Evolutionary conservation across 1,140 invertebrate genomes (phyloP).

Genomic region (Bactericera cockerelli): DNA sequence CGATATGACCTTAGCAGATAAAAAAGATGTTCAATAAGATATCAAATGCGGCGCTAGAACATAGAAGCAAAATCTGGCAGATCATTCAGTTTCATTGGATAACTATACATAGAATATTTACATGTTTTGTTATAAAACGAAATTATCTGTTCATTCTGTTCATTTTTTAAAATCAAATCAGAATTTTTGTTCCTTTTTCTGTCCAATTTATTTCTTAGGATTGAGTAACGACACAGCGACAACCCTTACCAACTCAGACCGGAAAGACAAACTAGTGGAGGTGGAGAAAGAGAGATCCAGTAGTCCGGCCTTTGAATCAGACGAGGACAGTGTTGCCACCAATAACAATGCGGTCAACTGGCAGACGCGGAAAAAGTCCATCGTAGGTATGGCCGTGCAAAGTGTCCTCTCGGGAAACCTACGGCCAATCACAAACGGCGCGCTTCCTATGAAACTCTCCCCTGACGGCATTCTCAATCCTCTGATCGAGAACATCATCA

Average conservation of each 20-base stretch:
- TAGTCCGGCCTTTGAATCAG: conserved; percentile 89
- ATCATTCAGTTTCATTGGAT: too few relatives aligned
- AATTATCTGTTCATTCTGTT: too few relatives aligned
- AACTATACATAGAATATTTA: too few relatives aligned
- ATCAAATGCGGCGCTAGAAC: too few relatives aligned
- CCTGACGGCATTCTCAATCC: neutral
- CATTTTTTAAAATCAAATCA: too few relatives aligned
- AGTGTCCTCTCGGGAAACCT: conserved; percentile 25
- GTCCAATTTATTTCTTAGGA: too few relatives aligned
- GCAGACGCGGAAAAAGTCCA: conserved; percentile 19
- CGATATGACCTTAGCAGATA: too few relatives aligned
- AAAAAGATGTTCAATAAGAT: too few relatives aligned
- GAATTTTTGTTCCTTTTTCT: too few relatives aligned
- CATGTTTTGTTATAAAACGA: too few relatives aligned
- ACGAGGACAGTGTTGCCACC: conserved; percentile 56
- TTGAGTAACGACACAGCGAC: conserved; percentile 36
- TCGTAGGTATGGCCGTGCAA: conserved; percentile 45
- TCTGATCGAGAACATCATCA: neutral
- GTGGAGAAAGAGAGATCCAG: conserved; percentile 81
- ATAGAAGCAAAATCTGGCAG: too few relatives aligned
- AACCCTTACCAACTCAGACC: conserved; percentile 31
- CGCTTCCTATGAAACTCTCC: conserved; percentile 13
- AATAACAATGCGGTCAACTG: conserved; percentile 17
- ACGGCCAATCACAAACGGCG: conserved; percentile 25
- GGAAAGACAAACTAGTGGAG: conserved; percentile 18